These are phyloP conservation scores for Cynocephalus volans DNA, from an alignment of 2,113 vertebrate genomes.

Conservation along the genomic window DNA sequence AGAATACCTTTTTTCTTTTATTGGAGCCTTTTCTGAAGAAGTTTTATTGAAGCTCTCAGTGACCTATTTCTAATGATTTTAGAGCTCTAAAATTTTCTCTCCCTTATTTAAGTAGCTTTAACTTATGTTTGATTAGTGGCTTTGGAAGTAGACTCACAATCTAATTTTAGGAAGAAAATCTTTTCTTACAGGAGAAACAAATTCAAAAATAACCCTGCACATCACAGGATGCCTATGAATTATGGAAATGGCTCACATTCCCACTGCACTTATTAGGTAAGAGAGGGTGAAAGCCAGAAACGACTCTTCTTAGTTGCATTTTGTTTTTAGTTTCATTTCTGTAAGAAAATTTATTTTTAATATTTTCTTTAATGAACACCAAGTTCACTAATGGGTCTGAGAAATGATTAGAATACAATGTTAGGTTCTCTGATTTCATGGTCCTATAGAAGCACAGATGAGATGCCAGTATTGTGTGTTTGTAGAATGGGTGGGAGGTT, in stretches of 20 bases:
- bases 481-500: neutral
- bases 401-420: neutral
- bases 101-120: conserved; percentile 86
- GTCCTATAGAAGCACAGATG: neutral
- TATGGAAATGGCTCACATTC: conserved; percentile 84
- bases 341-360: conserved; percentile 60
- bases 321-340: conserved; percentile 75
- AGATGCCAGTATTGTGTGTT: neutral
- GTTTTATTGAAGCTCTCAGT: conserved; percentile 76
- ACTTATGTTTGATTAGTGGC: conserved; percentile 81
- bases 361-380: conserved; percentile 6
- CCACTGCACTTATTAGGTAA: conserved; percentile 63
- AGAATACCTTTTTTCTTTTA: conserved; percentile 78
- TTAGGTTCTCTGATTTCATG: neutral
- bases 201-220: conserved; percentile 86
- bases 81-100: conserved; percentile 82
- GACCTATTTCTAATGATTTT: conserved; percentile 87
- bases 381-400: neutral
- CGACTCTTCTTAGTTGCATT: conserved; percentile 56
- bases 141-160: conserved; percentile 81
- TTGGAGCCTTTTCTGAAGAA: conserved; percentile 85
- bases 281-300: conserved; percentile 27
- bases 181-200: conserved; percentile 87
- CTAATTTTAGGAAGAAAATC: conserved; percentile 88
- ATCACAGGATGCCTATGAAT: conserved; percentile 83